These are phyloP conservation scores for Chiridota heheva DNA, from an alignment of 35 echinoderm and acorn worm genomes.

Conservation along the genomic window DNA sequence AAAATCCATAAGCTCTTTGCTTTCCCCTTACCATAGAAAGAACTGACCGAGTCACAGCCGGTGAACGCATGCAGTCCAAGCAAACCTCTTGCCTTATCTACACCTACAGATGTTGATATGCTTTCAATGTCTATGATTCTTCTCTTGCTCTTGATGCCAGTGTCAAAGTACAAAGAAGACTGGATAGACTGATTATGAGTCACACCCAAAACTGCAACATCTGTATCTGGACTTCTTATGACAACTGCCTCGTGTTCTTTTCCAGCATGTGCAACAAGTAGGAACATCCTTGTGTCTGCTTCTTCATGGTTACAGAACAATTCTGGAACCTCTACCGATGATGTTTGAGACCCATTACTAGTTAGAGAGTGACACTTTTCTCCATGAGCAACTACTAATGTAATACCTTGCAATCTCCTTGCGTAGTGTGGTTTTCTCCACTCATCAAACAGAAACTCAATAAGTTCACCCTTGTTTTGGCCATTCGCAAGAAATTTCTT, in stretches of 20 bases:
- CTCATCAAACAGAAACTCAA: constrained; percentile 32
- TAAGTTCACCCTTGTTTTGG: constrained; percentile 14
- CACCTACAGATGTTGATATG: neutral
- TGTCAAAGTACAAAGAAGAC: constrained; percentile 11
- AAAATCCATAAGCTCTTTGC: neutral
- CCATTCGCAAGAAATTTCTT: constrained; percentile 43
- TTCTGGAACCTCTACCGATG: constrained; percentile 1
- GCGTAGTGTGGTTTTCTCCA: constrained; percentile 6
- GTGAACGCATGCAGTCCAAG: constrained; percentile 47
- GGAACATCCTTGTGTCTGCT: constrained; percentile 32
- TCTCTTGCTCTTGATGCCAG: constrained; percentile 18
- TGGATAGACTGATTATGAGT: constrained; percentile 4
- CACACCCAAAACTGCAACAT: constrained; percentile 18
- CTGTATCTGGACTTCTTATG: constrained; percentile 25
- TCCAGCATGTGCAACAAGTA: neutral
- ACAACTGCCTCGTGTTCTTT: neutral
- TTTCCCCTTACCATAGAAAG: constrained; percentile 42
- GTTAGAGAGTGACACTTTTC: constrained; percentile 8
- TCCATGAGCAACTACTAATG: neutral
- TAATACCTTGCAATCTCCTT: neutral
- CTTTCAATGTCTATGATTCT: neutral
- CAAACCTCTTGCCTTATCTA: constrained; percentile 1
- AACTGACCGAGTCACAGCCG: constrained; percentile 38
- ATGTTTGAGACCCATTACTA: neutral
- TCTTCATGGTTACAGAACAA: constrained; percentile 47